Base-by-base conservation (phyloP, 2,113 vertebrate species). In the Sciurus niger region DNA sequence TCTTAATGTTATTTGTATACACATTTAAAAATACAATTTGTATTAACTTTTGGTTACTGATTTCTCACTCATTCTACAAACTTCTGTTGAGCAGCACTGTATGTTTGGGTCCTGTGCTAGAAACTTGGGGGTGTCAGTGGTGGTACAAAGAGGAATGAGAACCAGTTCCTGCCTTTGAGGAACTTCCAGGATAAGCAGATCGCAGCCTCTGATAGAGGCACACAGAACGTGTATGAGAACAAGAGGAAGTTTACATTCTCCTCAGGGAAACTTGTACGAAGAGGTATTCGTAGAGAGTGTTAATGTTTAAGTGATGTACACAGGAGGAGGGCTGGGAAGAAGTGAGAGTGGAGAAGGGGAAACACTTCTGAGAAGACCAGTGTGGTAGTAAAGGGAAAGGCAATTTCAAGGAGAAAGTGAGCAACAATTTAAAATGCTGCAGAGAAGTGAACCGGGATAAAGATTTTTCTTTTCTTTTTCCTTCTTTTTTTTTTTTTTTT, bases 11-110 rank as follows among this genome's bases (percentile, higher is more conserved):
- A 30, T 10, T n/a, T 58, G 30, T 40, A 4, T 83, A 30, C 88
- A 83, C 85, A 51, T 84, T 84, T 70, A 3, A 87, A 87, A 89
- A 73, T 93, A 72, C 6, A 92, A 4, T 73, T 92, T 92, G 2
- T 79, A 65, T 70, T 74, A 94, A 32, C 24, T 43, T 93, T 67
- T 78, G 37, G 37, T 74, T 60, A 83, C 34, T 28, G 51, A 40
- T 46, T 90, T 65, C 46, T 86, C 51, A 13, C 67, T 93, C 16
- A 68, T 46, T 84, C n/a, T 74, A 58, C 65, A 76, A 90, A 53
- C 48, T 84, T 77, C 34, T 78, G 16, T 48, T 40, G 48, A 74
- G 2, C 40, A 78, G 24, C n/a, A 32, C 4, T 7, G 1, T 46
- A 11, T 82, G 16, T 53, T 60, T 51, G 28, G 51, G 34, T 32